These are phyloP conservation scores for Drosophila triauraria DNA, from an alignment of 1,140 invertebrate species.

Conservation along the genomic window DNA sequence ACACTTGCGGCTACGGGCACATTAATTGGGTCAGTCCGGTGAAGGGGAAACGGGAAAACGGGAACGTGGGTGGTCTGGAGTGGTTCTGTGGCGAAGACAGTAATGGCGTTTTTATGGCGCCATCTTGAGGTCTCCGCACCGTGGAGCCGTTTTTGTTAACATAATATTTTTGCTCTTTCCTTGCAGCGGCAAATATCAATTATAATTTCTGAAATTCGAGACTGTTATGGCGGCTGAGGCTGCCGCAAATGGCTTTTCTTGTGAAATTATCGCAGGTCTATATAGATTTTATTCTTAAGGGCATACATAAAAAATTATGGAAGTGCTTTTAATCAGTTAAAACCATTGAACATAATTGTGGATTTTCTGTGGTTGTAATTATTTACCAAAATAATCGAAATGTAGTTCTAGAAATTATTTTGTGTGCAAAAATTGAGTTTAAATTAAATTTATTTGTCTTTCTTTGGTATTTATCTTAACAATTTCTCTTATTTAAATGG, in stretches of 20 bases:
- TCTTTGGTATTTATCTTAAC: too few relatives aligned
- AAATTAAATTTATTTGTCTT: too few relatives aligned
- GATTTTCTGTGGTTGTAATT: neutral
- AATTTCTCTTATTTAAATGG: too few relatives aligned
- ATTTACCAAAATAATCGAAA: too few relatives aligned
- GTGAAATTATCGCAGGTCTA: constrained; percentile 16
- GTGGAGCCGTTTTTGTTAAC: constrained; percentile 31
- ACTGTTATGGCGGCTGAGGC: constrained; percentile 9
- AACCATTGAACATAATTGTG: neutral
- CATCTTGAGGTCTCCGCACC: constrained; percentile 46
- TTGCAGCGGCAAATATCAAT: constrained; percentile 59
- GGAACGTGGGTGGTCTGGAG: neutral
- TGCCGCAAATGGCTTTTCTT: constrained; percentile 33
- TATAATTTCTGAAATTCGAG: constrained; percentile 65
- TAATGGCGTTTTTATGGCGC: constrained; percentile 62
- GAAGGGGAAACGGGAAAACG: neutral
- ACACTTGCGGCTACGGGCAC: constrained; percentile 68
- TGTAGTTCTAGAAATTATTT: too few relatives aligned
- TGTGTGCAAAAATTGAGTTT: too few relatives aligned
- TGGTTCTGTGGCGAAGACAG: constrained; percentile 16
- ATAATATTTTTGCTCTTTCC: constrained; percentile 37
- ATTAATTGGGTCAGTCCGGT: constrained; percentile 63
- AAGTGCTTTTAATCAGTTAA: neutral
- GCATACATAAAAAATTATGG: neutral
- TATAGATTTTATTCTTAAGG: constrained; percentile 12